Evolutionary conservation across 2,113 vertebrate genomes (phyloP).

Genomic region (Nannospalax galili): DNA sequence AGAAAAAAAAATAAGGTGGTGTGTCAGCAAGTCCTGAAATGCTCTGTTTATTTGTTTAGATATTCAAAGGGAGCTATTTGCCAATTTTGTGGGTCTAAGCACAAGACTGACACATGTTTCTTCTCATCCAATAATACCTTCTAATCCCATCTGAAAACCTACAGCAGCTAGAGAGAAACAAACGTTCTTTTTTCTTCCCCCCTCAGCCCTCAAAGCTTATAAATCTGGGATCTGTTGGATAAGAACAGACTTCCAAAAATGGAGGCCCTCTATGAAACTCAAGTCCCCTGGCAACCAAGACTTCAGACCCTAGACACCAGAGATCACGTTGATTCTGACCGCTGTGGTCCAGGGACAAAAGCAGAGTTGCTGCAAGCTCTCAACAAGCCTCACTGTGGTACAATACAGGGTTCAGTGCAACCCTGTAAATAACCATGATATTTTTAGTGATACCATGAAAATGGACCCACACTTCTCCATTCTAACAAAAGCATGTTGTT

Average conservation of each 20-base stretch:
- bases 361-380: slow-evolving; percentile 12
- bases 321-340: slow-evolving; percentile 57
- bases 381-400: slow-evolving; percentile 22
- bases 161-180: slow-evolving; percentile 63
- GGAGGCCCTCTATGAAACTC: slow-evolving; percentile 26
- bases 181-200: slow-evolving; percentile 54
- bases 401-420: slow-evolving; percentile 39
- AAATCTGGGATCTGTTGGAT: slow-evolving; percentile 57
- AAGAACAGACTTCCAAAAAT: slow-evolving; percentile 55
- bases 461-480: slow-evolving; percentile 58
- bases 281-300: slow-evolving; percentile 20
- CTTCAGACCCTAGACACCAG: slow-evolving; percentile 34
- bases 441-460: slow-evolving; percentile 75
- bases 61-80: slow-evolving; percentile 60
- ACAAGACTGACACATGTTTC: slow-evolving; percentile 61
- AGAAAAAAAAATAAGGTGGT: slow-evolving; percentile 35
- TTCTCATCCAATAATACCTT: slow-evolving; percentile 70
- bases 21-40: slow-evolving; percentile 64
- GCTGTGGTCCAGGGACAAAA: slow-evolving; percentile 22
- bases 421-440: slow-evolving; percentile 75
- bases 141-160: slow-evolving; percentile 73
- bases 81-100: slow-evolving; percentile 57
- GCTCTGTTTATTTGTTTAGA: slow-evolving; percentile 73
- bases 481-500: slow-evolving; percentile 79
- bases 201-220: slow-evolving; percentile 60